phyloP scores from a whole-genome alignment of 2,113 vertebrate species.

The Cheirogaleus medius region DNA sequence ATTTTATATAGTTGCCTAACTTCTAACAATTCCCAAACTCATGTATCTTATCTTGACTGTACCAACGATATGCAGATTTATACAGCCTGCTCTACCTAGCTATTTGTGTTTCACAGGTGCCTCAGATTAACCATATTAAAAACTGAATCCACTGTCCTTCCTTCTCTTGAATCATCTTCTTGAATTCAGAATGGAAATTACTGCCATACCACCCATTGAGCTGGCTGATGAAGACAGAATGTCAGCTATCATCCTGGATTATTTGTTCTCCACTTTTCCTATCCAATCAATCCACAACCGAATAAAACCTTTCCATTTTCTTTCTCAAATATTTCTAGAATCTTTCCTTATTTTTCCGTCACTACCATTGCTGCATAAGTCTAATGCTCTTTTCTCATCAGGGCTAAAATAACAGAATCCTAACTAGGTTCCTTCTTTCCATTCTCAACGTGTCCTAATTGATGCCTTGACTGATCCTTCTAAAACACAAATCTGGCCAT shows the following conservation, averaged over 20 bases:
- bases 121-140: neutral
- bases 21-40: neutral
- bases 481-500: neutral
- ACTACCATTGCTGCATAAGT: neutral
- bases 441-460: neutral
- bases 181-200: neutral
- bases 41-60: neutral
- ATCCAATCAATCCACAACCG: neutral
- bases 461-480: neutral
- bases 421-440: neutral
- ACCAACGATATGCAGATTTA: neutral
- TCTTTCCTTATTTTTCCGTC: neutral
- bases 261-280: neutral
- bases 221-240: neutral
- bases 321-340: constrained; percentile 15
- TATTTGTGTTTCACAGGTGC: neutral
- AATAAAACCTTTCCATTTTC: neutral
- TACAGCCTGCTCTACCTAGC: neutral
- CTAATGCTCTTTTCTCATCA: neutral
- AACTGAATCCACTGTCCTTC: neutral
- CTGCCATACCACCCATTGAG: neutral
- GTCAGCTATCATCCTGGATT: neutral
- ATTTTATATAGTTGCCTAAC: neutral
- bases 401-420: neutral
- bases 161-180: neutral